These are phyloP conservation scores for Sycophila sp. DNA, from an alignment of 1,140 invertebrate species.

Conservation along the genomic window DNA sequence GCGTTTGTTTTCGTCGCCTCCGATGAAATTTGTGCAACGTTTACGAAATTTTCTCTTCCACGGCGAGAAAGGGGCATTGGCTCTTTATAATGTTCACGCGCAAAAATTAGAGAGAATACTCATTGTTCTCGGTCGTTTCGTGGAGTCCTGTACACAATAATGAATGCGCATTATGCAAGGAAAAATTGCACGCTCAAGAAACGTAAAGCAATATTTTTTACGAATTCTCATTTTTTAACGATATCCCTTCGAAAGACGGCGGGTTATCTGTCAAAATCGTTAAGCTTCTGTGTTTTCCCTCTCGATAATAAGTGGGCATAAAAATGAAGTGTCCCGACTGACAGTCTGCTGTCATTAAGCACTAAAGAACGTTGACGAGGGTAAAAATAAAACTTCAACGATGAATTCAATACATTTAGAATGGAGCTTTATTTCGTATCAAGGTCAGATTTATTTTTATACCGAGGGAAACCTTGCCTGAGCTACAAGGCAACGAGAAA, in stretches of 20 bases:
- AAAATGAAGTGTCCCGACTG: too few relatives aligned
- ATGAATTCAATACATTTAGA: background rate
- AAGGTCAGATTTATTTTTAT: background rate
- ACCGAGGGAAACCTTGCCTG: too few relatives aligned
- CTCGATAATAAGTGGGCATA: too few relatives aligned
- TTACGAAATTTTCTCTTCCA: constrained; percentile 17
- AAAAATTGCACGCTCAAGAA: background rate
- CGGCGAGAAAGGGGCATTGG: constrained; percentile 5
- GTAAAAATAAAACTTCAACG: too few relatives aligned
- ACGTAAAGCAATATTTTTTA: background rate
- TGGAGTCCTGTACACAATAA: background rate
- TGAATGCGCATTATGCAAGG: background rate
- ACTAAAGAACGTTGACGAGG: too few relatives aligned
- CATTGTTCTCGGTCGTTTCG: constrained; percentile 12
- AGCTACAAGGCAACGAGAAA: background rate
- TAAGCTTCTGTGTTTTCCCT: too few relatives aligned
- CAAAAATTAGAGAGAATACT: constrained; percentile 25
- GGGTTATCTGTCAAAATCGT: background rate
- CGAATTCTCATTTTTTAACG: background rate
- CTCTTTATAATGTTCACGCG: constrained; percentile 4
- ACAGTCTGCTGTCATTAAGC: too few relatives aligned
- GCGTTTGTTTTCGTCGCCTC: too few relatives aligned
- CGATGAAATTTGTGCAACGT: too few relatives aligned
- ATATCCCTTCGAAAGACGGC: background rate
- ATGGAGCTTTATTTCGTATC: background rate